Percentiles rank a stretch among this genome's conserved stretches.
Evolutionary conservation across 2,113 vertebrate genomes (phyloP).

Genomic region (Rana temporaria): DNA sequence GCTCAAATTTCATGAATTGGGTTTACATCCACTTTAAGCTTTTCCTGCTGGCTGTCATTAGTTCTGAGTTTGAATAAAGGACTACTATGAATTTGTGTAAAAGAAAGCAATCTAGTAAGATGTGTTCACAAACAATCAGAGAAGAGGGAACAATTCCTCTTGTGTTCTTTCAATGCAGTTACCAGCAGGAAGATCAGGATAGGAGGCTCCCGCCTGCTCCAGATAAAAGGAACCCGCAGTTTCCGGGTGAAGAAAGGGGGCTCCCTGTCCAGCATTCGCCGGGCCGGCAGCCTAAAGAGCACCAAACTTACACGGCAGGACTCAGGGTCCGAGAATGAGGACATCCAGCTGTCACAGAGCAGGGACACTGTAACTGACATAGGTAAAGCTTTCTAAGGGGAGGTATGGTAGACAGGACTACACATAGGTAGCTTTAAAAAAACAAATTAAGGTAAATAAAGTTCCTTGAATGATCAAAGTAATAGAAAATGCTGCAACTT

Average conservation of each 20-base stretch:
- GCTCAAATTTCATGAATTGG: no score
- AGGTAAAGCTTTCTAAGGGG: slow-evolving; percentile 77
- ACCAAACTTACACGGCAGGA: slow-evolving; percentile 97
- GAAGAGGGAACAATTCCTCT: slow-evolving; percentile 78
- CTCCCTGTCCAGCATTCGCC: slow-evolving; percentile 94
- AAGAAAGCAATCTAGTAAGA: slow-evolving; percentile 56
- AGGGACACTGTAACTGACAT: slow-evolving; percentile 98
- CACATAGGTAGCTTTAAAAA: neutral
- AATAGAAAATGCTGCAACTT: no score
- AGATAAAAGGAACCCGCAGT: slow-evolving; percentile 98
- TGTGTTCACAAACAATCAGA: slow-evolving; percentile 59
- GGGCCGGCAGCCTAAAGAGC: slow-evolving; percentile 98
- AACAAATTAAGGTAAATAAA: no score
- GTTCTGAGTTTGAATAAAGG: neutral
- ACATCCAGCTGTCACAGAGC: slow-evolving; percentile 95
- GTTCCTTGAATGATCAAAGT: no score
- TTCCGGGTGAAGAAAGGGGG: slow-evolving; percentile 98
- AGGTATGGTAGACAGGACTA: neutral
- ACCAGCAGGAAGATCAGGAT: slow-evolving; percentile 94
- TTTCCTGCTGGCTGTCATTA: neutral
- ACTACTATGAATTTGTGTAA: slow-evolving; percentile 36
- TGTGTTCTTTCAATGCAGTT: slow-evolving; percentile 88
- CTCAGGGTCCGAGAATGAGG: slow-evolving; percentile 98
- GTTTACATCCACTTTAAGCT: no score
- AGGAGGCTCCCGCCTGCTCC: slow-evolving; percentile 94